phyloP scores from a whole-genome alignment of 2,888 invertebrate genomes.

The Lepeophtheirus nordmannii region DNA sequence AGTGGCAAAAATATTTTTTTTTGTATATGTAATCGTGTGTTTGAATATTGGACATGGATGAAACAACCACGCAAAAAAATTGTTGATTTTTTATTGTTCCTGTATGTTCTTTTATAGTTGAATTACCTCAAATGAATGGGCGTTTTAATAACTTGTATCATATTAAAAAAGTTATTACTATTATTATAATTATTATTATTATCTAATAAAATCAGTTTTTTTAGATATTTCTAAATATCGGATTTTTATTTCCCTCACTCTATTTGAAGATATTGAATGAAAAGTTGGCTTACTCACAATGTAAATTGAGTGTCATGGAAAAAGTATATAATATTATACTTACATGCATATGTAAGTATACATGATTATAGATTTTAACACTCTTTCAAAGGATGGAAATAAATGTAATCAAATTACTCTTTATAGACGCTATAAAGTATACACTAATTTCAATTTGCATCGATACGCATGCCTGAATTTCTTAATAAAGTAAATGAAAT shows the following conservation, averaged over 20 bases:
- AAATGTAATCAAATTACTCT: too few species aligned
- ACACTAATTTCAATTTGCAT: too few species aligned
- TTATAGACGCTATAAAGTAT: too few species aligned
- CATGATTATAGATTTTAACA: too few species aligned
- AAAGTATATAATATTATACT: too few species aligned
- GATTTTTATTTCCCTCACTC: background rate
- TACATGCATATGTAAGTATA: too few species aligned
- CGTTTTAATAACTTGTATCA: slow-evolving; percentile 6
- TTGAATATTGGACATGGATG: background rate
- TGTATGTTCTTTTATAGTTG: slow-evolving; percentile 8
- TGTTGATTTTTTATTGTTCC: slow-evolving; percentile 8
- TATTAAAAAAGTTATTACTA: background rate
- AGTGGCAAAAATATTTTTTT: background rate
- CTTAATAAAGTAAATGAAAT: too few species aligned
- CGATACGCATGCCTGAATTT: too few species aligned
- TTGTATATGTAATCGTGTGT: slow-evolving; percentile 6
- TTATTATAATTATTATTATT: background rate
- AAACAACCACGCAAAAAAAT: background rate
- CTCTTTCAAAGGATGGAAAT: too few species aligned
- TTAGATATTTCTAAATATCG: background rate
- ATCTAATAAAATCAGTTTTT: slow-evolving; percentile 2
- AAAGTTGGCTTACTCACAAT: too few species aligned
- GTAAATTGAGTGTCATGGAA: too few species aligned
- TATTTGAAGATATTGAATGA: too few species aligned
- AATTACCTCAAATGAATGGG: slow-evolving; percentile 5